These are phyloP conservation scores for Salvelinus namaycush DNA, from an alignment of 2,113 vertebrate genomes.

Conservation along the genomic window DNA sequence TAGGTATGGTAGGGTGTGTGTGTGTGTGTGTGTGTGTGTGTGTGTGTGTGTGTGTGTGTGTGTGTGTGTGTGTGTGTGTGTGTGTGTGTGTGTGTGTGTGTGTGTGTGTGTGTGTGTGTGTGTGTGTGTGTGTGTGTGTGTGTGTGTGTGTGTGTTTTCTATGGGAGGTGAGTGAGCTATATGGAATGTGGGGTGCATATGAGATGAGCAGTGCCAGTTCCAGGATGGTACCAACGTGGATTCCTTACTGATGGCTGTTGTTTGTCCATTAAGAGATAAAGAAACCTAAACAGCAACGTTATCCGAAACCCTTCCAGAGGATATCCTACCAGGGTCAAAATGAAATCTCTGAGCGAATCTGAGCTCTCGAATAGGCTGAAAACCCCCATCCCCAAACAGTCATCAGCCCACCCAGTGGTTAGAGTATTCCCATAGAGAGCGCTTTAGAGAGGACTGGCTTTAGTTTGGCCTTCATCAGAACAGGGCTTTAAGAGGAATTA, in stretches of 20 bases:
- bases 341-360: background rate
- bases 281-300: background rate
- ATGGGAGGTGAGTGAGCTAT: background rate
- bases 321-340: background rate
- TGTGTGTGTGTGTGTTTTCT: background rate
- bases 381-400: background rate
- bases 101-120: too few species aligned
- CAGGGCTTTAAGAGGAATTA: constrained; percentile 6
- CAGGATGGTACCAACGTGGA: background rate
- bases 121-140: too few species aligned
- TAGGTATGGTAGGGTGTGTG: background rate
- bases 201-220: background rate
- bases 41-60: background rate
- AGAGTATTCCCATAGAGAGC: background rate
- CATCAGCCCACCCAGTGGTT: background rate
- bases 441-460: background rate
- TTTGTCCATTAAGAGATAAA: background rate
- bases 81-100: too few species aligned
- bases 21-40: background rate
- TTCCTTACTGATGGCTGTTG: background rate
- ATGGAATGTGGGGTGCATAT: background rate
- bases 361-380: background rate
- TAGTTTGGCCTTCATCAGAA: background rate
- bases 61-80: too few species aligned
- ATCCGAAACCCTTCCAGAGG: background rate